Evolutionary conservation across 2,113 vertebrate genomes (phyloP).

Genomic region (Crotalus viridis): DNA sequence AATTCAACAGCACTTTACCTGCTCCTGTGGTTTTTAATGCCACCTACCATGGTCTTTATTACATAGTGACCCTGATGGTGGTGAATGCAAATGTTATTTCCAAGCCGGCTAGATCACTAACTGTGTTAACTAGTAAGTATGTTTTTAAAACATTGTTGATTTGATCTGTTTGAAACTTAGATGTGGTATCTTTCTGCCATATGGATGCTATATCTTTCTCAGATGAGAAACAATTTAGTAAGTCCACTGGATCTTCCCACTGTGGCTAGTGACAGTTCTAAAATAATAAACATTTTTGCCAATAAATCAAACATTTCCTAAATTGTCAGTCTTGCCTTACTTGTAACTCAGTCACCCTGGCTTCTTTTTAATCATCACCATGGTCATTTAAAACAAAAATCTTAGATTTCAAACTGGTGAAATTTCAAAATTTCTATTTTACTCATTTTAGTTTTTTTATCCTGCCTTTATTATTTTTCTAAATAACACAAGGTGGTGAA

Average conservation of each 20-base stretch:
- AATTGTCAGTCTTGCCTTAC: not conserved
- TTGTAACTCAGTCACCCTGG: not conserved
- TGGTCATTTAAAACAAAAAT: not conserved
- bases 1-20: conserved; percentile 76
- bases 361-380: not conserved
- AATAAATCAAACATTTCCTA: not conserved
- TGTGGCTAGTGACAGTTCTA: not conserved
- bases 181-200: too few relatives aligned
- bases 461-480: not conserved
- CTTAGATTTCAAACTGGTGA: not conserved
- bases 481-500: not conserved
- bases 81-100: conserved; percentile 75
- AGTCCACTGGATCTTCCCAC: not conserved
- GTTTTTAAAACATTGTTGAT: not conserved
- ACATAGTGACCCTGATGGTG: conserved; percentile 84
- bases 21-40: conserved; percentile 82
- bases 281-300: not conserved
- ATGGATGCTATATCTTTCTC: not conserved
- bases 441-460: not conserved
- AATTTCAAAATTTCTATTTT: too few relatives aligned
- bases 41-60: conserved; percentile 86
- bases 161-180: not conserved
- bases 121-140: conserved; percentile 89
- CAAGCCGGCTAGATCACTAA: conserved; percentile 76
- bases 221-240: not conserved